Evolutionary conservation across 2,888 invertebrate species (phyloP), one percentile per base, ranked within the genome.

Genomic region (Pseudoips prasinana): DNA sequence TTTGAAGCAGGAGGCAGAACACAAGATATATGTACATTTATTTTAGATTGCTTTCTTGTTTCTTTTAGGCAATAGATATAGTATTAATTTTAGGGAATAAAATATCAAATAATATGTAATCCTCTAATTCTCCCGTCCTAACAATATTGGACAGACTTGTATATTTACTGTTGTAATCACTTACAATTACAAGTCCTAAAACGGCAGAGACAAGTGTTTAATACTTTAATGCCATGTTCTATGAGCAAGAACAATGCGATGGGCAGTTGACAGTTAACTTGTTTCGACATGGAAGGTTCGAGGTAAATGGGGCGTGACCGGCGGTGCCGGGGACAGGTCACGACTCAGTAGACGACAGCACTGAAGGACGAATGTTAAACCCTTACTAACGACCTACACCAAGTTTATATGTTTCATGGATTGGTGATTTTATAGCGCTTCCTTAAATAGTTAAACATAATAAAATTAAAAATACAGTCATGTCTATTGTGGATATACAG

Each of bases 301-400:
- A 57, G 57, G 63, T 64, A 74, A 79, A 84, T 80, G 82, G 81
- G 82, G 76, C 83, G 80, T 82, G 79, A 79, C 81, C 66, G 62
- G 7, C 68, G 62, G 54, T 64, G 68, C 62, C 66, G 60, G n/a
- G 63, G 64, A 52, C 73, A 49, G 70, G 83, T 83, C 83, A 84
- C 82, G 78, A 79, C 57, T 59, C 56, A 66, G 46, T 48, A 58
- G 55, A 49, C 51, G 52, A 51, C 48, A 44, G 33, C 36, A 40
- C 53, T 54, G 40, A 48, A 54, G 34, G 39, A 46, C 33, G 48
- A 44, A 40, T 46, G 37, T 37, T 31, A 47, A 36, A 23, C 29
- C 19, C 23, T 35, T 37, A 14, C 20, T n/a, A 20, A 20, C 20
- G 20, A 20, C 20, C 20, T 20, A 20, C 20, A 20, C 20, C 20